Base-by-base conservation (phyloP, 2,888 invertebrate genomes). In the Athalia rosae region DNA sequence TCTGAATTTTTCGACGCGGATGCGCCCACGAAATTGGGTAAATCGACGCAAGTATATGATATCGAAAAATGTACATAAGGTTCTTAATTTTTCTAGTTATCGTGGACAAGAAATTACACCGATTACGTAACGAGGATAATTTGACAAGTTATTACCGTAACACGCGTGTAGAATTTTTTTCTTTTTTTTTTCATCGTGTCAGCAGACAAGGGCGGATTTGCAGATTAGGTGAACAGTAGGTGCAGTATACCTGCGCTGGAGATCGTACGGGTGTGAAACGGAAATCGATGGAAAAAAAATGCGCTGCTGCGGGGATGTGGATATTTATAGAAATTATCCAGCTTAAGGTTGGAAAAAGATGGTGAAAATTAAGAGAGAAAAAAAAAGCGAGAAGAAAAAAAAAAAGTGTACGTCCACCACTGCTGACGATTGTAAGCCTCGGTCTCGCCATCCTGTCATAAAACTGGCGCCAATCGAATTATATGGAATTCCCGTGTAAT, bases 391-490 rank as follows among this genome's bases (percentile, higher is more conserved):
- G n/a, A 47, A 15, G 64, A 64, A 47, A 67, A 67, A 53, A 50
- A 5, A 4, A 58, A 58, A 58, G 5, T 48, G 41, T 11, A 64
- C n/a, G 28, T 28, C 28, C 28, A 28, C 28, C 28, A 11, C 28
- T 48, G 67, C 15, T 50, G 53, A 53, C 41, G 50, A 53, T 47
- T 41, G 7, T 50, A 50, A 71, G 71, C 58, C 71, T 7, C 4
- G 11, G 71, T 45, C 71, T 59, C 71, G 56, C 58, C 71, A 45
- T 62, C 74, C 74, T 61, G 74, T 41, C 59, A 48, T 74, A 74
- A 74, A 74, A 74, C 74, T 61, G 74, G 74, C 74, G 74, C 74
- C 74, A 62, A 74, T 71, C 15, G 58, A 58, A 71, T 45, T 50
- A 53, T 64, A 9, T 9, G 58, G 71, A 58, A 58, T 58, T 71